These are phyloP conservation scores for Sphaeramia orbicularis DNA, from an alignment of 2,797 vertebrate genomes.

Conservation along the genomic window DNA sequence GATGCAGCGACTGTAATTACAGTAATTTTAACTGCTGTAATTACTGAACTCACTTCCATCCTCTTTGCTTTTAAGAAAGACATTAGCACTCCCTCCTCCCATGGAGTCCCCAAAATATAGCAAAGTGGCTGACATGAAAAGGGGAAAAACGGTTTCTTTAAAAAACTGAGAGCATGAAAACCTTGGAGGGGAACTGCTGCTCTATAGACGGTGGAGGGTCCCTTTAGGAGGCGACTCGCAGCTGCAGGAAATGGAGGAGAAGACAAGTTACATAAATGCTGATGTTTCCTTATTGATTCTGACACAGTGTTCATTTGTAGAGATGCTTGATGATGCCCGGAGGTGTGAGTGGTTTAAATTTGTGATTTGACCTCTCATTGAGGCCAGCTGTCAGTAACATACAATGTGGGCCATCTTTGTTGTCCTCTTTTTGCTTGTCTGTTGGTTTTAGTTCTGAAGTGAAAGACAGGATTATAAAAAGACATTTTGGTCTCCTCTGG, in stretches of 20 bases:
- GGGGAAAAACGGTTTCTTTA: slow-evolving; percentile 39
- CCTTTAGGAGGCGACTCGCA: slow-evolving; percentile 51
- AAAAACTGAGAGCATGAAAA: slow-evolving; percentile 25
- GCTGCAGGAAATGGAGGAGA: slow-evolving; percentile 62
- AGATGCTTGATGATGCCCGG: slow-evolving; percentile 14
- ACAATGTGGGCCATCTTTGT: slow-evolving; percentile 42
- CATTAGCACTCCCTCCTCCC: slow-evolving; percentile 54
- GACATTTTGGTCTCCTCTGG: slow-evolving; percentile 24
- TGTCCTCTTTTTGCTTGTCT: slow-evolving; percentile 51
- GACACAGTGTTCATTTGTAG: slow-evolving; percentile 38
- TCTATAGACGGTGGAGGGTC: slow-evolving; percentile 48
- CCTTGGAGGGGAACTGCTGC: slow-evolving; percentile 51
- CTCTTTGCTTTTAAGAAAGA: slow-evolving; percentile 69
- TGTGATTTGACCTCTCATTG: slow-evolving; percentile 42
- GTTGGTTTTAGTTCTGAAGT: slow-evolving; percentile 17
- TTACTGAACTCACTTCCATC: slow-evolving; percentile 72
- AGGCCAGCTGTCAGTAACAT: slow-evolving; percentile 53
- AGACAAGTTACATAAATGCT: slow-evolving; percentile 32
- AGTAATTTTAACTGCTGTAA: slow-evolving; percentile 70
- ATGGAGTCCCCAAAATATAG: slow-evolving; percentile 57
- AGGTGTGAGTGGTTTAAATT: slow-evolving; percentile 16
- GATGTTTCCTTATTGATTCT: slow-evolving; percentile 50
- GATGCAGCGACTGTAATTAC: slow-evolving; percentile 66
- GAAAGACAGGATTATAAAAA: slow-evolving; percentile 30
- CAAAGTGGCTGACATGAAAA: slow-evolving; percentile 61